These are phyloP conservation scores for Steatornis caripensis DNA, from an alignment of 2,113 vertebrate genomes.

Conservation along the genomic window DNA sequence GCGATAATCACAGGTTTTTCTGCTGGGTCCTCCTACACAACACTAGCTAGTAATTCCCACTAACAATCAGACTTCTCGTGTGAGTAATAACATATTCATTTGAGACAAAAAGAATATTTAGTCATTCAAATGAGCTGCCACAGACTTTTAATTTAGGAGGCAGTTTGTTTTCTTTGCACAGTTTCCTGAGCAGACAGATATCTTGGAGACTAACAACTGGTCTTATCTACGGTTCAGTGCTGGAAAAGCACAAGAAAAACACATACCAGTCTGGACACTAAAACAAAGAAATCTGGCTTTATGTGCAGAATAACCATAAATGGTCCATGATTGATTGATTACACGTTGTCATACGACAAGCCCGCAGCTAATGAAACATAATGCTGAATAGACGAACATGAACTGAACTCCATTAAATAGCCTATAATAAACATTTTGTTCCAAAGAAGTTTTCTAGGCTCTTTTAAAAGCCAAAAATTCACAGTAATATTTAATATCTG, in stretches of 20 bases:
- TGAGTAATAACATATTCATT: neutral
- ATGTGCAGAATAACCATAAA: conserved; percentile 2
- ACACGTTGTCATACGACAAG: neutral
- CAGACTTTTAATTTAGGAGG: conserved; percentile 2
- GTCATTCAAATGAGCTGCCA: neutral
- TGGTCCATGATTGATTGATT: neutral
- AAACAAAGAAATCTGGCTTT: neutral
- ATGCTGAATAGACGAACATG: neutral
- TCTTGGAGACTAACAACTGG: neutral
- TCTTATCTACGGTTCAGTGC: neutral
- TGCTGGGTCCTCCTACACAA: neutral
- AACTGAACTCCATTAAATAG: neutral
- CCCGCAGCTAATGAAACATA: neutral
- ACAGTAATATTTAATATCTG: neutral
- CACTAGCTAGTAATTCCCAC: neutral
- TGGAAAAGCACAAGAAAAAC: conserved; percentile 1
- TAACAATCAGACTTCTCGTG: neutral
- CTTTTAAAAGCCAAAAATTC: neutral
- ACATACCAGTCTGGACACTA: neutral
- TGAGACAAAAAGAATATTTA: neutral
- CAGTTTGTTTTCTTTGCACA: neutral
- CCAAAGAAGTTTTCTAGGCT: neutral
- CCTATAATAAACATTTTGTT: neutral
- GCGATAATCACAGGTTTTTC: neutral
- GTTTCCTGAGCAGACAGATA: neutral